These are phyloP conservation scores for Anas platyrhynchos DNA, from an alignment of 2,113 vertebrate genomes.

Conservation along the genomic window DNA sequence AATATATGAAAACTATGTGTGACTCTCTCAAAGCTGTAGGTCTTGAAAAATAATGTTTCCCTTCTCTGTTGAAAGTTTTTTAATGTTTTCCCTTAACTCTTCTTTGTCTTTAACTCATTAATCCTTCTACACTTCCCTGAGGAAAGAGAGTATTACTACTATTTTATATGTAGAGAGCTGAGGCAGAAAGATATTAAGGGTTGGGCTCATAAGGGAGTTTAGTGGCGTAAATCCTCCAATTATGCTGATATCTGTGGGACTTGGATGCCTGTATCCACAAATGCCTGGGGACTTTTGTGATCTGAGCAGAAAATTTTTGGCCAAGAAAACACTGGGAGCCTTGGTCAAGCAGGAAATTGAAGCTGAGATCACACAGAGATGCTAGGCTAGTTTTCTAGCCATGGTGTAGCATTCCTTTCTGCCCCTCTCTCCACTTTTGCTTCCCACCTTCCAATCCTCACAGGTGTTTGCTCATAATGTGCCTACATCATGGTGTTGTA, in stretches of 20 bases:
- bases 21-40: background rate
- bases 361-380: background rate
- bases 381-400: background rate
- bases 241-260: background rate
- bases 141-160: background rate
- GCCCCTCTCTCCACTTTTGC: background rate
- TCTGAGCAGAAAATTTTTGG: background rate
- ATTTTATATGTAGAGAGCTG: background rate
- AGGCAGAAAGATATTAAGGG: background rate
- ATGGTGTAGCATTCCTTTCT: fast-evolving
- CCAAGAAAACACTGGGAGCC: background rate
- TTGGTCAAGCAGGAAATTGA: background rate
- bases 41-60: background rate
- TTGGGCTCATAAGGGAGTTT: background rate
- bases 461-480: background rate
- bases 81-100: background rate
- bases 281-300: background rate
- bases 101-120: background rate
- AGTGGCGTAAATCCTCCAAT: background rate
- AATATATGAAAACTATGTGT: fast-evolving
- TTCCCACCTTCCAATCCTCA: background rate
- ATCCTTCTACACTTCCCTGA: background rate
- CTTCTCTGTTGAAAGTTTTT: background rate
- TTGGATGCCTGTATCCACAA: background rate
- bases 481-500: background rate